A percentile compares a stretch with the other conserved stretches of the same genome.
These are phyloP conservation scores for Anas georgica DNA, from an alignment of 2,797 vertebrate species.

Conservation along the genomic window DNA sequence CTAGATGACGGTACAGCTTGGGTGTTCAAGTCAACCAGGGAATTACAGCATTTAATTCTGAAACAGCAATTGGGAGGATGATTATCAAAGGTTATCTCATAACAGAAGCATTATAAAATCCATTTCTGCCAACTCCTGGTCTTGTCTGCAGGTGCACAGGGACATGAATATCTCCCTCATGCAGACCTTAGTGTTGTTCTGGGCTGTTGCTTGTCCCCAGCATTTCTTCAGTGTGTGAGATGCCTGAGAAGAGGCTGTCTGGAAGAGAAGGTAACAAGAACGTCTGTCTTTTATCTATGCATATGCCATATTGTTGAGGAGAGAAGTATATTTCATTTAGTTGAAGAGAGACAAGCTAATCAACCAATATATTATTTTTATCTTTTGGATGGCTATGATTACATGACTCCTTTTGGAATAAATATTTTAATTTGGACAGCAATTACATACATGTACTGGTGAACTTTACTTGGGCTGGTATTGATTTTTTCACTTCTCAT, in stretches of 20 bases:
- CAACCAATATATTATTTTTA: neutral
- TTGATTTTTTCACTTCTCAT: neutral
- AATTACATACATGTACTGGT: neutral
- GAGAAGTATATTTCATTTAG: neutral
- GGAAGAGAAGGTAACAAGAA: neutral
- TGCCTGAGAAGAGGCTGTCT: neutral
- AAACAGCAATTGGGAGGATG: constrained; percentile 6
- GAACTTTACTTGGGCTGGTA: neutral
- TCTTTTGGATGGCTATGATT: neutral
- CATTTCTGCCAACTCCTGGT: neutral
- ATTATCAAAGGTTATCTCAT: constrained; percentile 29
- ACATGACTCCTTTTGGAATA: neutral
- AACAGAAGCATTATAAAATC: constrained; percentile 7
- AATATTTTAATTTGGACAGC: neutral
- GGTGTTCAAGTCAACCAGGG: neutral
- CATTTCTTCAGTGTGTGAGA: neutral
- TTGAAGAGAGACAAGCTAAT: neutral
- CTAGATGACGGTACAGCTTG: neutral
- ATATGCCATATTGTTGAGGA: neutral
- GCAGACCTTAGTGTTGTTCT: neutral
- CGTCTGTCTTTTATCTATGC: neutral
- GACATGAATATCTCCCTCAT: neutral
- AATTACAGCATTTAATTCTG: constrained; percentile 33
- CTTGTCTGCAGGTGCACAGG: neutral
- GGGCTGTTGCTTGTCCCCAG: accelerated